Evolutionary conservation across 2,113 vertebrate species (phyloP).

Genomic region (Euleptes europaea): DNA sequence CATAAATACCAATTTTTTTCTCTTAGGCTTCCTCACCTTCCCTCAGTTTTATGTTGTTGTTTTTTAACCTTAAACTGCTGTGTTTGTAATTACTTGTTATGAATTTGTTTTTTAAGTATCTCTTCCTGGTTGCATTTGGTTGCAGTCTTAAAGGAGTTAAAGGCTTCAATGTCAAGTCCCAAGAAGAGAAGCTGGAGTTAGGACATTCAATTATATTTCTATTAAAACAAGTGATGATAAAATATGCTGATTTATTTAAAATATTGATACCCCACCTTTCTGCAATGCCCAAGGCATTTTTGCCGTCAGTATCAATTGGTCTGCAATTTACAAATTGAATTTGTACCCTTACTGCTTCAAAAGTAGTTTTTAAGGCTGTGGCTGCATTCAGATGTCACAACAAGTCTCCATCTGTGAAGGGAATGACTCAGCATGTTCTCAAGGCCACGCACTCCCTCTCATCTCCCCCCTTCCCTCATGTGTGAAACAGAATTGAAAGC

Average conservation of each 20-base stretch:
- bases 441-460: too few relatives aligned
- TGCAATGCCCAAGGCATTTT: neutral
- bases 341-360: neutral
- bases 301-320: neutral
- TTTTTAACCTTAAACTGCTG: too few relatives aligned
- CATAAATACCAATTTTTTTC: too few relatives aligned
- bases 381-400: neutral
- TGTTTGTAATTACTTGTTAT: too few relatives aligned
- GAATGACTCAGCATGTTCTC: too few relatives aligned
- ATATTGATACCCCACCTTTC: too few relatives aligned
- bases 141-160: neutral
- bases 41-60: too few relatives aligned
- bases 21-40: too few relatives aligned
- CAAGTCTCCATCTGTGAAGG: too few relatives aligned
- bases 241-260: neutral
- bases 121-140: neutral
- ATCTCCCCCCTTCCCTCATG: too few relatives aligned
- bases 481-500: too few relatives aligned
- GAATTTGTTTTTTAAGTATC: too few relatives aligned
- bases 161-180: neutral
- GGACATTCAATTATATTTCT: neutral
- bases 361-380: neutral
- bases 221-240: neutral
- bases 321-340: neutral
- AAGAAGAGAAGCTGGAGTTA: rapidly evolving